Evolutionary conservation across 2,113 vertebrate genomes (phyloP).

Genomic region (Myrmecobius fasciatus): DNA sequence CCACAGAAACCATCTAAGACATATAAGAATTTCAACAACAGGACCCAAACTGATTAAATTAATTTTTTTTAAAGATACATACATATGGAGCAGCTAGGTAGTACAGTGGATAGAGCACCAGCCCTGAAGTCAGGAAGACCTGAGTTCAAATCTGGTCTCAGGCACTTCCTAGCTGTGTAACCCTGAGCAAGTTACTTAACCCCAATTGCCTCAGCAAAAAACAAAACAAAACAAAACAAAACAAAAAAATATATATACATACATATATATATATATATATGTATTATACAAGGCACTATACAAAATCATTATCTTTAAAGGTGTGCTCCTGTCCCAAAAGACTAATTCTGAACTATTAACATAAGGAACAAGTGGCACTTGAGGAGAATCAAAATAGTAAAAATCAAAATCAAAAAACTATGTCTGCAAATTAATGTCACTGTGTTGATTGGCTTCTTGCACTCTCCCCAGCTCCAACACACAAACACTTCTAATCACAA

Average conservation of each 20-base stretch:
- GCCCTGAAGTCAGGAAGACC: too few species aligned
- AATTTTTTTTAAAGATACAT: neutral
- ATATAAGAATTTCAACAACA: neutral
- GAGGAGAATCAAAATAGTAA: neutral
- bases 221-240: too few species aligned
- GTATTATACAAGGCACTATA: neutral
- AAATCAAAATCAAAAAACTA: too few species aligned
- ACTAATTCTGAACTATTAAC: neutral
- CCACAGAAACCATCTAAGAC: neutral
- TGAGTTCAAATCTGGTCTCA: too few species aligned
- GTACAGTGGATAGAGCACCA: too few species aligned
- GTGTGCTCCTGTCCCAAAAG: slow-evolving; percentile 22
- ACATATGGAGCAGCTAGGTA: too few species aligned
- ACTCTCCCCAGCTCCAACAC: neutral
- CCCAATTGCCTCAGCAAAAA: too few species aligned
- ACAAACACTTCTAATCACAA: neutral
- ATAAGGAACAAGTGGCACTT: neutral
- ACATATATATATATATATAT: neutral
- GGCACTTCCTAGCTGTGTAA: too few species aligned
- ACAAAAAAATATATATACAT: too few species aligned
- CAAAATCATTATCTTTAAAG: slow-evolving; percentile 21
- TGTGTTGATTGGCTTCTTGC: slow-evolving; percentile 19
- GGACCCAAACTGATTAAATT: neutral
- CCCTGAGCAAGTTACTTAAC: too few species aligned
- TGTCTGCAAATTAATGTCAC: slow-evolving; percentile 9